Conservation (phyloP, 2,888 invertebrate genomes). For the Lamellibrachia columna region DNA sequence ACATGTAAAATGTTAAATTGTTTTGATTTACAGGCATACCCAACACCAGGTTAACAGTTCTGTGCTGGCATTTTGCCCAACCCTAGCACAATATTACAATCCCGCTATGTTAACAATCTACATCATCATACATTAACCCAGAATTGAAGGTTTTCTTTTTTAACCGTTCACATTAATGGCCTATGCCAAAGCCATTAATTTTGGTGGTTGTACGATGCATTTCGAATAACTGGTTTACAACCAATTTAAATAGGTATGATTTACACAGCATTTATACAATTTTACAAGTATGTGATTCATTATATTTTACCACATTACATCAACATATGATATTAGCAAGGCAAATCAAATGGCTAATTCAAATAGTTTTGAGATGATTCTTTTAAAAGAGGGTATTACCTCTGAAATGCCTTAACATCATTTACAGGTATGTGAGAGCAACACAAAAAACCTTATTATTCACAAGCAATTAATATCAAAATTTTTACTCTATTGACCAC, state of each 20-base stretch:
- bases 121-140: neutral
- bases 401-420: neutral
- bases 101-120: neutral
- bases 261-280: neutral
- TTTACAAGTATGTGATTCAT: neutral
- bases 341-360: neutral
- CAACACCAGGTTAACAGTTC: neutral
- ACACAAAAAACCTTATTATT: neutral
- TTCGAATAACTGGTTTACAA: neutral
- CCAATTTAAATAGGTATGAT: neutral
- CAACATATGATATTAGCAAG: too few species aligned
- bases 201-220: neutral
- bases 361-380: neutral
- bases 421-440: neutral
- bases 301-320: neutral
- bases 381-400: neutral
- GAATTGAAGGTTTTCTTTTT: neutral
- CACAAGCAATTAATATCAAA: neutral
- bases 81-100: neutral
- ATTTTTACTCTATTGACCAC: neutral
- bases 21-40: neutral
- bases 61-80: neutral
- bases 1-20: neutral
- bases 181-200: neutral
- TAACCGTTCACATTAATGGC: neutral